These are phyloP conservation scores for Caenorhabditis remanei DNA, from an alignment of 1,140 invertebrate genomes.

Conservation along the genomic window DNA sequence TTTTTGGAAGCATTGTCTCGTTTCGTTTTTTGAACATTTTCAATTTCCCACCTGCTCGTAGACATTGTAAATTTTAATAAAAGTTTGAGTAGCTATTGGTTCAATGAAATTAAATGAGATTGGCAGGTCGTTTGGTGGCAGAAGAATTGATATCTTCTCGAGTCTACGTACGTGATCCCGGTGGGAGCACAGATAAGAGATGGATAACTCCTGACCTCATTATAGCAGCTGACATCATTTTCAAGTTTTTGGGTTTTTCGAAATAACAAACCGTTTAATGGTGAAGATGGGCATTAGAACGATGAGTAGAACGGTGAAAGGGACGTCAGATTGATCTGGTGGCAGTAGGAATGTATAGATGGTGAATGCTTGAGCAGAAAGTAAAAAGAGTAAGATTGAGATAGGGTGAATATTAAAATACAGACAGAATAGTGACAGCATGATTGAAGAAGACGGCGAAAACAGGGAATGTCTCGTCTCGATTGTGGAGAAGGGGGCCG, in stretches of 20 bases:
- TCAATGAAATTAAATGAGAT: conserved; percentile 14
- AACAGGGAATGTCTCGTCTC: not conserved
- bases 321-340: conserved; percentile 35
- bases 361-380: not conserved
- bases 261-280: conserved; percentile 46
- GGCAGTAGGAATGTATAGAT: conserved; percentile 22
- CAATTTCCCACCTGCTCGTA: not conserved
- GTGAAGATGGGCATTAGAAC: conserved; percentile 42
- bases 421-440: conserved; percentile 37
- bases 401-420: conserved; percentile 50
- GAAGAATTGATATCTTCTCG: conserved; percentile 2
- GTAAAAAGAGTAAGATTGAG: conserved; percentile 4
- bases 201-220: conserved; percentile 36
- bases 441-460: not conserved
- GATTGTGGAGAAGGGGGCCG: not conserved
- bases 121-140: not conserved
- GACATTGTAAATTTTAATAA: not conserved
- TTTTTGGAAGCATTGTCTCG: not conserved
- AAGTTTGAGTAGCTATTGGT: not conserved
- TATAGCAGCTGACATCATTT: conserved; percentile 35
- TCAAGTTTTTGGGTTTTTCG: not conserved
- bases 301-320: conserved; percentile 22
- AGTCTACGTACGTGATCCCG: not conserved
- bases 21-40: not conserved
- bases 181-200: not conserved